A percentile compares a stretch with the other conserved stretches of the same genome.
Evolutionary conservation across 1,140 invertebrate genomes (phyloP).

Genomic region (Diprion similis): DNA sequence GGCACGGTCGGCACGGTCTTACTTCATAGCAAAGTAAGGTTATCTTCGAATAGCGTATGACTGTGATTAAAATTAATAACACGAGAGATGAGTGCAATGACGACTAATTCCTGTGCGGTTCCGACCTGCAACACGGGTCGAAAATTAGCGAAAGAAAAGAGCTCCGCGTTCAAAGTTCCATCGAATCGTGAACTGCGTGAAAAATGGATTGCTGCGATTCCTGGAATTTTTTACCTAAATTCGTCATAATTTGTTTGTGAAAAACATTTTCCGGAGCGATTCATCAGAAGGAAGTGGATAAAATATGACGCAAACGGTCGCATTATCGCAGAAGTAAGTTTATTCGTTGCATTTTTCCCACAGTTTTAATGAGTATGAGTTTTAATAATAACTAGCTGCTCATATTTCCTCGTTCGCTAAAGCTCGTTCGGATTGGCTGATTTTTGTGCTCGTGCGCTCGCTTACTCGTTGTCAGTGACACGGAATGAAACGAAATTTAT

Average conservation of each 20-base stretch:
- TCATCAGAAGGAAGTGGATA: neutral
- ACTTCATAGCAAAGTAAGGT: too few relatives aligned
- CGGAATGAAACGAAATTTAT: too few relatives aligned
- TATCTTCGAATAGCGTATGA: too few relatives aligned
- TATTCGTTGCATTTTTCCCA: neutral
- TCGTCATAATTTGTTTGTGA: neutral
- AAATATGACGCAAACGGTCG: slow-evolving; percentile 12
- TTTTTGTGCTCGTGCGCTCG: too few relatives aligned
- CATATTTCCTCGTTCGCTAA: too few relatives aligned
- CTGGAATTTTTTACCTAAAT: neutral
- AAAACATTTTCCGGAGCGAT: neutral
- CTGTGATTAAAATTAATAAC: neutral
- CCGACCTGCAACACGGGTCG: slow-evolving; percentile 8
- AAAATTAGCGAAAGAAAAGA: slow-evolving; percentile 9
- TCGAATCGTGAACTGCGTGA: slow-evolving; percentile 8
- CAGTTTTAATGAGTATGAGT: too few relatives aligned
- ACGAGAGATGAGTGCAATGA: neutral
- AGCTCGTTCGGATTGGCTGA: too few relatives aligned
- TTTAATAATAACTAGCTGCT: too few relatives aligned
- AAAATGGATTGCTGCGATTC: slow-evolving; percentile 15
- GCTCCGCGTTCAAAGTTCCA: slow-evolving; percentile 11
- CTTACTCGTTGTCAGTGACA: too few relatives aligned
- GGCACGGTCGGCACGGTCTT: too few relatives aligned
- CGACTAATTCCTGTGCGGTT: slow-evolving; percentile 6
- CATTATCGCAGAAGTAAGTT: slow-evolving; percentile 15